Conservation (phyloP, 2,113 vertebrate species). For the Seriola quinqueradiata region DNA sequence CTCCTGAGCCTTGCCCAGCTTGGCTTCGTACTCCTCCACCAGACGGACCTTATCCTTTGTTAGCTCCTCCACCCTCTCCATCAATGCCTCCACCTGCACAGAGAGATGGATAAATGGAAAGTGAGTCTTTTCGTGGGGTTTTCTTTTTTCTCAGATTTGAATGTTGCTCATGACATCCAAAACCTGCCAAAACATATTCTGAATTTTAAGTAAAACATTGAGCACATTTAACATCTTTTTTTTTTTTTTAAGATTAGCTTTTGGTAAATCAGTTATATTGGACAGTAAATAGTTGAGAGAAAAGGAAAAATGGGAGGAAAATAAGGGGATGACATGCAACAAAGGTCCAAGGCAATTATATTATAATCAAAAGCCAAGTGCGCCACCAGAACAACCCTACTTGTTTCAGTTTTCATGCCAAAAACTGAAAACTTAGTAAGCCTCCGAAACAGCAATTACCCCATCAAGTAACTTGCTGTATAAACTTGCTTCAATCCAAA, state of each 20-base stretch:
- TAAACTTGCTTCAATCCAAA: conserved; percentile 19
- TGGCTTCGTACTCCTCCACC: conserved; percentile 94
- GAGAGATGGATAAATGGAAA: background rate
- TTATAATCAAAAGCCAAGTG: conserved; percentile 21
- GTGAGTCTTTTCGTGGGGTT: background rate
- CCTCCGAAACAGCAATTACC: conserved; percentile 47
- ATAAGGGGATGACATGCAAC: conserved; percentile 74
- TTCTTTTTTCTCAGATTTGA: background rate
- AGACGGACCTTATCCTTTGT: conserved; percentile 89
- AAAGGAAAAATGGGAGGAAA: conserved; percentile 70
- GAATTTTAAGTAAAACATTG: background rate
- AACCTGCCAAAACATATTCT: background rate
- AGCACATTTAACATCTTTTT: background rate
- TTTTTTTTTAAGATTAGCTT: background rate
- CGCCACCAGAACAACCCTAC: conserved; percentile 21
- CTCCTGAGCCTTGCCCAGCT: conserved; percentile 92
- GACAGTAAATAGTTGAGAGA: conserved; percentile 40
- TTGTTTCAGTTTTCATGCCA: background rate
- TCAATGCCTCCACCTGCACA: conserved; percentile 86
- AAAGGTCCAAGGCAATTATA: conserved; percentile 35
- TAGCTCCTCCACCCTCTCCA: conserved; percentile 90
- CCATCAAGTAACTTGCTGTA: conserved; percentile 38
- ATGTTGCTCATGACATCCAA: background rate
- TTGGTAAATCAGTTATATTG: background rate
- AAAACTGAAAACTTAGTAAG: conserved; percentile 6